These are phyloP conservation scores for Oscheius sp. DNA, from an alignment of 2,888 invertebrate species.

Conservation along the genomic window DNA sequence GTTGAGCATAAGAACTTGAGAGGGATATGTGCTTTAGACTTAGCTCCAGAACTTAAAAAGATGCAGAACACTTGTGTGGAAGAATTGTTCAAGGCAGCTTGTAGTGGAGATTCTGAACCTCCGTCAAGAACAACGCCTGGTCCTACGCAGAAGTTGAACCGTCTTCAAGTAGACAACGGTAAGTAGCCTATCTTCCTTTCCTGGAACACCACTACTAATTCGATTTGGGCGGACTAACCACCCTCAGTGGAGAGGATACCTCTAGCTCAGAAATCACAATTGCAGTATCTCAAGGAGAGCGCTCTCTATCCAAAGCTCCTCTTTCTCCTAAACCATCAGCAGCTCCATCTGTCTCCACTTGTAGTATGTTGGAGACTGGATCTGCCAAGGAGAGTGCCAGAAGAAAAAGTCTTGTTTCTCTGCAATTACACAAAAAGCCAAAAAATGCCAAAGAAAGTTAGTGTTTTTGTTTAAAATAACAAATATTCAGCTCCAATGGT, in stretches of 20 bases:
- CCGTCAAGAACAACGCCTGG: conserved; percentile 47
- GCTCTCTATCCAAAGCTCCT: conserved; percentile 59
- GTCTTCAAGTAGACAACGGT: conserved; percentile 63
- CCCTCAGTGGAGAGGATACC: not conserved
- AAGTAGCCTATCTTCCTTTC: not conserved
- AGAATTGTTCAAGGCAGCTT: conserved; percentile 59
- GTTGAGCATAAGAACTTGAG: conserved; percentile 72
- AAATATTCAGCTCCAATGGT: conserved; percentile 49
- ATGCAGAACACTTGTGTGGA: conserved; percentile 73
- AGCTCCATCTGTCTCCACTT: conserved; percentile 65
- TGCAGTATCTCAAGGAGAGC: conserved; percentile 60
- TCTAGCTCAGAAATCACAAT: not conserved
- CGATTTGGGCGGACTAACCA: not conserved
- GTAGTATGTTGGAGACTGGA: conserved; percentile 63
- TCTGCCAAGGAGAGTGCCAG: conserved; percentile 58
- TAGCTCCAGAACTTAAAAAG: conserved; percentile 74
- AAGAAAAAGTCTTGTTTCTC: conserved; percentile 65
- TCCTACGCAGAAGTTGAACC: conserved; percentile 49
- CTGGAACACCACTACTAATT: conserved; percentile 14
- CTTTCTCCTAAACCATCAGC: conserved; percentile 69
- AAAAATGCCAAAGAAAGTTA: conserved; percentile 49
- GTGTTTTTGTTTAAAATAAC: conserved; percentile 5
- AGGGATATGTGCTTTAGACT: conserved; percentile 74
- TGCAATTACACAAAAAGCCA: conserved; percentile 62
- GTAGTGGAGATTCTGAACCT: conserved; percentile 52